A percentile compares a stretch with the other conserved stretches of the same genome.
phyloP scores from a whole-genome alignment of 2,113 vertebrate species.

The Ammodytes dubius region DNA sequence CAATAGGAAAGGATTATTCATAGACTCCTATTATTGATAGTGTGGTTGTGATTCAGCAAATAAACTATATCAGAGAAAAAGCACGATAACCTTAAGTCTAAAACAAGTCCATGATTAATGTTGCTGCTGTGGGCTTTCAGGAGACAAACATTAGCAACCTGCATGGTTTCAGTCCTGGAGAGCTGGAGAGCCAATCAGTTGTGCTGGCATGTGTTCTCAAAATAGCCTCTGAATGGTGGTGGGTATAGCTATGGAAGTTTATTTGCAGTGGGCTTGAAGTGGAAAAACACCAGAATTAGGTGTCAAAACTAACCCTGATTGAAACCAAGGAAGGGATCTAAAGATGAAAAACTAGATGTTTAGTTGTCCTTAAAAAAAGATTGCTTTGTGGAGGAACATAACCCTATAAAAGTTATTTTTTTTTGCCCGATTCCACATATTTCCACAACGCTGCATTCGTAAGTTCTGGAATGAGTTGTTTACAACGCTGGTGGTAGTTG shows the following conservation, averaged over 20 bases:
- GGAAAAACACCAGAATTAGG: slow-evolving; percentile 24
- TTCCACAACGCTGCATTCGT: not conserved
- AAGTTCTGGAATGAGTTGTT: not conserved
- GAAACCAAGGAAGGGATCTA: not conserved
- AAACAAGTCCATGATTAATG: slow-evolving; percentile 32
- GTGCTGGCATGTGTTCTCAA: slow-evolving; percentile 59
- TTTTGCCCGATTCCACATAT: not conserved
- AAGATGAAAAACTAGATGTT: not conserved
- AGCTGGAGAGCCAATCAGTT: slow-evolving; percentile 40
- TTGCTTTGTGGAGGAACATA: not conserved
- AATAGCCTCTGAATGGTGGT: slow-evolving; percentile 66
- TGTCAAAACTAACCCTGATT: not conserved
- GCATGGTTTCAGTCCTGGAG: slow-evolving; percentile 39
- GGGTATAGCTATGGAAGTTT: slow-evolving; percentile 45
- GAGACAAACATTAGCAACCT: slow-evolving; percentile 42
- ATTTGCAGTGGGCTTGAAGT: slow-evolving; percentile 44
- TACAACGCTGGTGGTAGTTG: not conserved
- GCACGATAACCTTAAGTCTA: slow-evolving; percentile 5
- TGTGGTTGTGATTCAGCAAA: not conserved
- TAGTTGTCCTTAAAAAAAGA: not conserved
- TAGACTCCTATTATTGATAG: not conserved
- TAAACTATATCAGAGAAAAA: not conserved
- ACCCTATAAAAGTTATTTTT: not conserved
- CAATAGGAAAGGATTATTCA: not conserved
- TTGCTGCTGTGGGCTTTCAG: slow-evolving; percentile 42